These are phyloP conservation scores for Parthenolecanium corni DNA, from an alignment of 2,888 invertebrate genomes.

Conservation along the genomic window DNA sequence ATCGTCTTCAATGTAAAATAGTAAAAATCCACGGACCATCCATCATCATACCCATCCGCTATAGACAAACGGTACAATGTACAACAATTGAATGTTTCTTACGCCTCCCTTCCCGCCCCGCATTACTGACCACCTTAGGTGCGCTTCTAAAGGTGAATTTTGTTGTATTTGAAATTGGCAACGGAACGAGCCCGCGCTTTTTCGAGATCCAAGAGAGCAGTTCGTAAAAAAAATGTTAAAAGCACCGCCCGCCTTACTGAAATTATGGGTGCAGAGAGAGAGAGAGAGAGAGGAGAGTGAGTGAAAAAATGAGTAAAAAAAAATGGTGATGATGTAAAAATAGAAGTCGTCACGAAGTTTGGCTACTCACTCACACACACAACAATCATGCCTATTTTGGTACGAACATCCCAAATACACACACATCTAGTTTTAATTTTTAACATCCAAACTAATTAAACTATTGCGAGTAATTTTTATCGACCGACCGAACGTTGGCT, in stretches of 20 bases:
- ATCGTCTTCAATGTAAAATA: too few relatives aligned
- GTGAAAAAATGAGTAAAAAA: too few relatives aligned
- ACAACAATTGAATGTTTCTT: not conserved
- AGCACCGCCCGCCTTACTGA: not conserved
- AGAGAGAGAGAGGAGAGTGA: too few relatives aligned
- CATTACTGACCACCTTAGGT: not conserved
- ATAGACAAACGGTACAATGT: too few relatives aligned
- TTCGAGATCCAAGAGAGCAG: not conserved
- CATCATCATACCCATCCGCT: too few relatives aligned
- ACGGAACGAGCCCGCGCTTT: slow-evolving; percentile 10
- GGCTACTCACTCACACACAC: not conserved
- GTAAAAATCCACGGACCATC: too few relatives aligned
- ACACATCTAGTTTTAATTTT: not conserved
- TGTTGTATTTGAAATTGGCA: slow-evolving; percentile 11
- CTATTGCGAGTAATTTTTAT: slow-evolving; percentile 5
- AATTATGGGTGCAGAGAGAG: too few relatives aligned
- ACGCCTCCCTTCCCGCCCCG: not conserved
- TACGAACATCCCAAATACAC: slow-evolving; percentile 11
- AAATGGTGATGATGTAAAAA: slow-evolving; percentile 10
- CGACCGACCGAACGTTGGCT: not conserved
- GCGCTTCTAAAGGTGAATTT: slow-evolving; percentile 6
- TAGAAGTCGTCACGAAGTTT: slow-evolving; percentile 12
- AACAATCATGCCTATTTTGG: slow-evolving; percentile 26
- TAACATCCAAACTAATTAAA: not conserved
- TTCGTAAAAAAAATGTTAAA: slow-evolving; percentile 4